Base-by-base conservation (phyloP, 2,888 invertebrate genomes). In the Hemistola chrysoprasaria region DNA sequence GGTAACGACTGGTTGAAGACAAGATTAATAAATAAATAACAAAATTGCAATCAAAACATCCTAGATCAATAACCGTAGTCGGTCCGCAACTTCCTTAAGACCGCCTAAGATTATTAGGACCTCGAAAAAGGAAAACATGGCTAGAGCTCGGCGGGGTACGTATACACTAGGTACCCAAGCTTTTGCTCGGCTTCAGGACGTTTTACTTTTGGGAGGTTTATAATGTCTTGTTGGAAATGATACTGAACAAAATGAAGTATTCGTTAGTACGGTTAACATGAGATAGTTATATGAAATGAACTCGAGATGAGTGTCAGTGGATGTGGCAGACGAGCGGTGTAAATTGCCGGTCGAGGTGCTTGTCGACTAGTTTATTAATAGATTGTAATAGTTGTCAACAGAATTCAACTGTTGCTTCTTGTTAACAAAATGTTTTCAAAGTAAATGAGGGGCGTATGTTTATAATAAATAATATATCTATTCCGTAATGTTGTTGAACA, bases 51-150 rank as follows among this genome's bases (percentile, higher is more conserved):
- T 62, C 53, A 76, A 78, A 81, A 84, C 84, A 81, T 67, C 62
- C 72, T 55, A 66, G 47, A 53, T 48, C 61, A 46, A 59, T 67
- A 78, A 76, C 71, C 71, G 64, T 65, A 80, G 72, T 50, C 83
- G 77, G 59, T 72, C 81, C 78, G 84, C 87, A 88, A 88, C 87
- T 88, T 87, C 87, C 86, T 74, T 44, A 43, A 77, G 79, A 76
- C 67, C 77, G 78, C 59, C 71, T 78, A 71, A 63, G 74, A 76
- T 78, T 72, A 75, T 62, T 58, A 51, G 35, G 55, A 61, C 69
- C 78, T 82, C 72, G 50, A 47, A 88, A 71, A 69, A 73, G 73
- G 73, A 75, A 84, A 86, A 85, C 84, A 72, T 78, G 33, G 53
- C 49, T 59, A 50, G 53, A 77, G 71, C 67, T 64, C 59, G 66